These are phyloP conservation scores for Coranthus polyacanthus DNA, from an alignment of 2,797 vertebrate species.

Conservation along the genomic window DNA sequence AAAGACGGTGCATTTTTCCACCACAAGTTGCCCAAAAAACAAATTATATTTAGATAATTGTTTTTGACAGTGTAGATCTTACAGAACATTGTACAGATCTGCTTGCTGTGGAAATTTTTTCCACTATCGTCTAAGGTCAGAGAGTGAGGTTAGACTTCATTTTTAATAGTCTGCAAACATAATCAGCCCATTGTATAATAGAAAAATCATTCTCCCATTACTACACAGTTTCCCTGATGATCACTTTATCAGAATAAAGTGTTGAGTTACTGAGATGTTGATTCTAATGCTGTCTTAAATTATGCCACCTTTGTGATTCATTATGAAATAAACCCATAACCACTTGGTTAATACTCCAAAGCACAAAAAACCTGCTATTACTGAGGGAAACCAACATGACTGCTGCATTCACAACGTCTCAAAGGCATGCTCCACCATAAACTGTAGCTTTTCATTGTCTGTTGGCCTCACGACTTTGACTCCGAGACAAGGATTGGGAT, in stretches of 20 bases:
- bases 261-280: no score
- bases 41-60: no score
- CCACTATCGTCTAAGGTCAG: slow-evolving; percentile 7
- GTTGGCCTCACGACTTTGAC: slow-evolving; percentile 65
- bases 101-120: slow-evolving; percentile 66
- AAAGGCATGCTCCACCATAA: slow-evolving; percentile 52
- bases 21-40: slow-evolving; percentile 37
- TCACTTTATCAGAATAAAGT: not conserved
- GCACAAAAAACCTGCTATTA: slow-evolving; percentile 16
- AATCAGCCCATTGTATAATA: not conserved
- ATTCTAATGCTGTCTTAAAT: not conserved
- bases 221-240: not conserved
- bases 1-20: slow-evolving; percentile 49
- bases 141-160: slow-evolving; percentile 7
- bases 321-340: not conserved
- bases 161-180: slow-evolving; percentile 2
- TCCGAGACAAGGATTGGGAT: slow-evolving; percentile 58
- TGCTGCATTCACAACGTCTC: slow-evolving; percentile 37
- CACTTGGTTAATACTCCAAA: not conserved
- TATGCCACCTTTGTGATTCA: not conserved
- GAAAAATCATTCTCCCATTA: no score
- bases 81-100: slow-evolving; percentile 11
- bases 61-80: slow-evolving; percentile 42
- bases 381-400: slow-evolving; percentile 37
- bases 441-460: slow-evolving; percentile 58